Evolutionary conservation across 2,888 invertebrate genomes (phyloP).

Genomic region (Agrochola lota): DNA sequence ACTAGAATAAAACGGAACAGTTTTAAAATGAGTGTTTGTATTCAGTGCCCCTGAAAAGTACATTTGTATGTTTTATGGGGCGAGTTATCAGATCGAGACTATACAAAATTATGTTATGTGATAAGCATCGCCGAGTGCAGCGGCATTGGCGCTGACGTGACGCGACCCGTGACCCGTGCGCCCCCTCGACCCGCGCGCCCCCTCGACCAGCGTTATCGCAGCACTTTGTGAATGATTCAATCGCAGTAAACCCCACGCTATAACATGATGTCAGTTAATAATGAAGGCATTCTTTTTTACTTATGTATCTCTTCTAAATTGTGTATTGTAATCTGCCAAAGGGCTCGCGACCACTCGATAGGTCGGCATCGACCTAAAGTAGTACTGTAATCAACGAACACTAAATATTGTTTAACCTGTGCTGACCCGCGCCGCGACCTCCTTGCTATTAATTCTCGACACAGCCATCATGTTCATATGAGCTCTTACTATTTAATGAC

Average conservation of each 20-base stretch:
- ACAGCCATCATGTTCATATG: neutral
- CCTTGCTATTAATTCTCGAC: neutral
- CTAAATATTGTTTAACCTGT: neutral
- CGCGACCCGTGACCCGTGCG: neutral
- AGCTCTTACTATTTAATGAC: neutral
- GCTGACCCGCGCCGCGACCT: conserved; percentile 15
- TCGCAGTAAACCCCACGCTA: neutral
- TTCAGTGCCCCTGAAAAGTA: conserved; percentile 8
- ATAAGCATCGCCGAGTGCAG: conserved; percentile 46
- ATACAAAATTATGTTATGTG: conserved; percentile 21
- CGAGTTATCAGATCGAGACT: conserved; percentile 55
- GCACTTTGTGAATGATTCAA: conserved; percentile 19
- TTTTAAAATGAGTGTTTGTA: conserved; percentile 21
- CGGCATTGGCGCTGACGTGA: conserved; percentile 9
- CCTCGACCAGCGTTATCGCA: neutral
- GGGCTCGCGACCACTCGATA: neutral
- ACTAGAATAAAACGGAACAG: conserved; percentile 25
- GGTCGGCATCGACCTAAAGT: neutral
- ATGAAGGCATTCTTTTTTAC: neutral
- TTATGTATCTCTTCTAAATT: neutral
- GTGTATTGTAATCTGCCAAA: neutral
- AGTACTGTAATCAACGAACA: neutral
- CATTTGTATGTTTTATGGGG: conserved; percentile 7
- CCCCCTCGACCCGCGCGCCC: neutral
- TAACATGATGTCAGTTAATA: neutral